These are phyloP conservation scores for Rynchops niger DNA, from an alignment of 2,113 vertebrate genomes.

Conservation along the genomic window DNA sequence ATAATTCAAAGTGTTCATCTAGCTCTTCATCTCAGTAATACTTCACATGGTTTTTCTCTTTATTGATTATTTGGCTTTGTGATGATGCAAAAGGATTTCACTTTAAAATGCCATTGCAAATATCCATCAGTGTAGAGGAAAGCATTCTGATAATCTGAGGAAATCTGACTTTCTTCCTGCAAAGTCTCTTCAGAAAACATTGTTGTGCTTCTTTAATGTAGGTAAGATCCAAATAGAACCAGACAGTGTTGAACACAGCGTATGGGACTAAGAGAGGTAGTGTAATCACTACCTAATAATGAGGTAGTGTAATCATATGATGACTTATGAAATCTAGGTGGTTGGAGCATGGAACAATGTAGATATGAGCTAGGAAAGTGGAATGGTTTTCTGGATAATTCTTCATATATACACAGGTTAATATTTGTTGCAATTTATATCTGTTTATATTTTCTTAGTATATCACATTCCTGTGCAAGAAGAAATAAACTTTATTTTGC, in stretches of 20 bases:
- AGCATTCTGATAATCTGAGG: not conserved
- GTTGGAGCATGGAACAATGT: not conserved
- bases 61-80: not conserved
- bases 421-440: not conserved
- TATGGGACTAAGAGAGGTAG: not conserved
- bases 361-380: not conserved
- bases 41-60: not conserved
- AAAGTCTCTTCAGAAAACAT: not conserved
- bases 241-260: not conserved
- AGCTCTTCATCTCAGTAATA: not conserved
- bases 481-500: not conserved
- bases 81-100: not conserved
- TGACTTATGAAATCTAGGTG: not conserved
- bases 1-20: not conserved
- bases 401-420: not conserved
- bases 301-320: not conserved
- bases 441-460: not conserved
- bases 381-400: not conserved
- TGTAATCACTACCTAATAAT: not conserved
- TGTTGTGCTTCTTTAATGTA: not conserved
- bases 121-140: not conserved
- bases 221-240: not conserved
- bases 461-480: not conserved
- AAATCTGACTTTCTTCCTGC: not conserved
- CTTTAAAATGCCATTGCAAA: not conserved